Evolutionary conservation across 1,140 invertebrate species (phyloP).

Genomic region (Piezodorus guildinii): DNA sequence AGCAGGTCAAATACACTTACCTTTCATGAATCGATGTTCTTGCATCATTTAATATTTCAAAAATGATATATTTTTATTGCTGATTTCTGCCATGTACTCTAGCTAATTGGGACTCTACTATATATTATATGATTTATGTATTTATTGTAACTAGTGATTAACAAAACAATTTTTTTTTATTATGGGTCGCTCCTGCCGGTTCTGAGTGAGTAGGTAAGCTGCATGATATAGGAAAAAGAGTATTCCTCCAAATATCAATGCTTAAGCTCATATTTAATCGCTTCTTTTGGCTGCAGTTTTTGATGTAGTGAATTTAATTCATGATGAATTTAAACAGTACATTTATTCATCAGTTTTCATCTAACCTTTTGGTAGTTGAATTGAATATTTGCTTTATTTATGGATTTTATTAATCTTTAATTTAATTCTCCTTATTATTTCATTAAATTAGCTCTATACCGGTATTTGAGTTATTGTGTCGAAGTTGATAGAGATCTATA

Average conservation of each 20-base stretch:
- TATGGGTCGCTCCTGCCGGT: conserved; percentile 62
- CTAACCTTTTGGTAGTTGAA: not conserved
- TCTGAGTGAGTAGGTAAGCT: conserved; percentile 50
- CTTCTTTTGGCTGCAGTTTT: conserved; percentile 5
- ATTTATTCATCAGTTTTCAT: conserved; percentile 9
- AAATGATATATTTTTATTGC: too few species aligned
- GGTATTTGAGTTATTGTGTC: too few species aligned
- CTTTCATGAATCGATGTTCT: too few species aligned
- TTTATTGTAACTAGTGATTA: not conserved
- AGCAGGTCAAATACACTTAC: too few species aligned
- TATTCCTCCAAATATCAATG: not conserved
- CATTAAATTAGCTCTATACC: too few species aligned
- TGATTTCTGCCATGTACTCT: too few species aligned
- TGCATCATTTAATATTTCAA: too few species aligned
- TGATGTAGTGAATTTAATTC: not conserved
- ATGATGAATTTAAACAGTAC: not conserved
- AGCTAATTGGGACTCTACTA: too few species aligned
- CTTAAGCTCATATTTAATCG: not conserved
- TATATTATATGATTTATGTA: too few species aligned
- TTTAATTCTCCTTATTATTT: too few species aligned
- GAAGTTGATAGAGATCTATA: too few species aligned
- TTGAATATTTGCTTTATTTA: not conserved
- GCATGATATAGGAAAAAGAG: not conserved
- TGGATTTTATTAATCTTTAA: too few species aligned
- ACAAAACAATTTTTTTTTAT: conserved; percentile 36